Conservation (phyloP, 2,797 vertebrate genomes). For the Micropoecilia bifurca region DNA sequence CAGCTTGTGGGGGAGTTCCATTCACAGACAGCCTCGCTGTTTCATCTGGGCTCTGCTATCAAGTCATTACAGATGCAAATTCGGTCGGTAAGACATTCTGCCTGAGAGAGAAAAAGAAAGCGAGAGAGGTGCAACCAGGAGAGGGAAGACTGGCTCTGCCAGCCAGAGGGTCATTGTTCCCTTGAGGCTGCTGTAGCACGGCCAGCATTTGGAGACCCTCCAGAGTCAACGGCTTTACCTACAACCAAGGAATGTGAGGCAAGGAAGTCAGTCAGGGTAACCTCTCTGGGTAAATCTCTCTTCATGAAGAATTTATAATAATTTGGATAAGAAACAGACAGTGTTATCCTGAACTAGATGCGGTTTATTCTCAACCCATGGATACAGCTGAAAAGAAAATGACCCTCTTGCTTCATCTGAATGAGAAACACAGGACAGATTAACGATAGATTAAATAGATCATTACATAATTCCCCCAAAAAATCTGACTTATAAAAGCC, state of each 20-base stretch:
- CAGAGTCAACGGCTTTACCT: constrained; percentile 74
- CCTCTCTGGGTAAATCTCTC: constrained; percentile 21
- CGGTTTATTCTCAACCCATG: constrained; percentile 13
- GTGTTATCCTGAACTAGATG: constrained; percentile 12
- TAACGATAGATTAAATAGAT: constrained; percentile 15
- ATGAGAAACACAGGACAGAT: constrained; percentile 11
- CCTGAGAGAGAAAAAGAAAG: constrained; percentile 10
- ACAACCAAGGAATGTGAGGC: constrained; percentile 73
- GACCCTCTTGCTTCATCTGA: constrained; percentile 12
- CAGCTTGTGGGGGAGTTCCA: constrained; percentile 78
- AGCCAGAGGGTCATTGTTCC: constrained; percentile 73
- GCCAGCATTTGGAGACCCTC: constrained; percentile 73
- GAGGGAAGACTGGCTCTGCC: constrained; percentile 51
- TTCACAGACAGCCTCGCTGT: constrained; percentile 69
- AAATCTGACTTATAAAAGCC: constrained; percentile 21
- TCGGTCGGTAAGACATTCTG: constrained; percentile 57
- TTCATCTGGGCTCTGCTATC: constrained; percentile 79
- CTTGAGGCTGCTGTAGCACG: constrained; percentile 63
- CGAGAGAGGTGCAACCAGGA: constrained; percentile 51
- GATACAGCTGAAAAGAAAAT: constrained; percentile 8
- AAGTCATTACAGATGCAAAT: constrained; percentile 82
- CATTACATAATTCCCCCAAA: constrained; percentile 15
- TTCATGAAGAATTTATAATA: constrained; percentile 16
- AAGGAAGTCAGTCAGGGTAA: constrained; percentile 31
- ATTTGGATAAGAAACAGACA: constrained; percentile 31